Evolutionary conservation across 2,888 invertebrate species (phyloP), one percentile per base, ranked within the genome.

Genomic region (Caradrina kadenii): DNA sequence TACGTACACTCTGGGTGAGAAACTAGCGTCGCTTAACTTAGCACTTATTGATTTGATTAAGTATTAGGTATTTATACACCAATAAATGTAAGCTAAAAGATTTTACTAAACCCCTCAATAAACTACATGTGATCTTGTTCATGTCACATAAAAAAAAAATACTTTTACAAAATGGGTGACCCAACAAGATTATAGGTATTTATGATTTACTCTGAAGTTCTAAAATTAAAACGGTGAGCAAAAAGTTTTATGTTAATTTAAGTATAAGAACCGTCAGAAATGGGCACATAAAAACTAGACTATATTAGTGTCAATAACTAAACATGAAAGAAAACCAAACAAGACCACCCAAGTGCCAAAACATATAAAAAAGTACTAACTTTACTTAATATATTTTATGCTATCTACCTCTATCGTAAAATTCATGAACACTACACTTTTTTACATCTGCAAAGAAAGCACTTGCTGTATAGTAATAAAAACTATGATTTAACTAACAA

Each of bases 381-480:
- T 63, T 49, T 53, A 52, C 19, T 52, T 48, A 76, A 79, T 35
- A 69, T 31, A 55, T 62, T 69, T 69, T 67, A 67, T 60, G 31
- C 39, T 67, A 67, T 21, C 39, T 75, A 50, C 39, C 39, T 39
- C 11, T 21, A 13, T 62, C 61, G 55, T 62, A 64, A 80, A 65
- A 73, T 62, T 60, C 61, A 63, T 55, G 52, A 63, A 67, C 53
- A 72, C 63, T 66, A 60, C 48, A 49, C 49, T 42, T 64, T 63
- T 66, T 58, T 66, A 64, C 66, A 39, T 22, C 26, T 53, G 15
- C 45, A 26, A 68, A 72, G 49, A 59, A 56, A 66, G 50, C 53
- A 31, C 19, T 63, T 68, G 26, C 56, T 48, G 31, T 56, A 61
- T 56, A 50, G 56, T 8, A 60, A 69, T 52, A 52, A 62, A 78